phyloP scores from a whole-genome alignment of 2,888 invertebrate genomes.

The Plagiodera versicolora region DNA sequence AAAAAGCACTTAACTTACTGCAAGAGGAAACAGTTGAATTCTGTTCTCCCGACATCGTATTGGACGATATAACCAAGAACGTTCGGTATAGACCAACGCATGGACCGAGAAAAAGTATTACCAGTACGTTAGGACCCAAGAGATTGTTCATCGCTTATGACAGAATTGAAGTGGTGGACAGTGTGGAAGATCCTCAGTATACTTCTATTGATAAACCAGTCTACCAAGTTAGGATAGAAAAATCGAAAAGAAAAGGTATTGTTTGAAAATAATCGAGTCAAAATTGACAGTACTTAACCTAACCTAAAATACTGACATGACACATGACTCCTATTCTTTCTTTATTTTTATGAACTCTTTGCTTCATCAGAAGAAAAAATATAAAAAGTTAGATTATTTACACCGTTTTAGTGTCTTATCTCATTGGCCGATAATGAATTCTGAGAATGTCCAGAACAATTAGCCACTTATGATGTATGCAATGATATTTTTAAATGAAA shows the following conservation, averaged over 20 bases:
- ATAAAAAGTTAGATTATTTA: too few relatives aligned
- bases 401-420: too few relatives aligned
- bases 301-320: too few relatives aligned
- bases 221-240: slow-evolving; percentile 37
- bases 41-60: slow-evolving; percentile 70
- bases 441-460: too few relatives aligned
- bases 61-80: slow-evolving; percentile 67
- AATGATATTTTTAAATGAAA: too few relatives aligned
- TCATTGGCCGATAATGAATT: too few relatives aligned
- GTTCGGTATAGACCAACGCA: slow-evolving; percentile 59
- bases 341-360: too few relatives aligned
- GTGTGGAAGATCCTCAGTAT: slow-evolving; percentile 37
- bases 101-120: slow-evolving; percentile 48
- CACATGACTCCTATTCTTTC: too few relatives aligned
- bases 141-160: slow-evolving; percentile 73
- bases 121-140: slow-evolving; percentile 64
- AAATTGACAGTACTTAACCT: too few relatives aligned
- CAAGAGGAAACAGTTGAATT: slow-evolving; percentile 57
- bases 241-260: slow-evolving; percentile 37
- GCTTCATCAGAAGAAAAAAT: too few relatives aligned
- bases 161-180: slow-evolving; percentile 68
- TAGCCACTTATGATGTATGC: too few relatives aligned
- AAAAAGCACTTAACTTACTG: slow-evolving; percentile 39
- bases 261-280: background rate
- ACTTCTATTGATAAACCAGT: slow-evolving; percentile 40